Conservation (phyloP, 1,140 invertebrate genomes). For the Philopotamus ludificatus region DNA sequence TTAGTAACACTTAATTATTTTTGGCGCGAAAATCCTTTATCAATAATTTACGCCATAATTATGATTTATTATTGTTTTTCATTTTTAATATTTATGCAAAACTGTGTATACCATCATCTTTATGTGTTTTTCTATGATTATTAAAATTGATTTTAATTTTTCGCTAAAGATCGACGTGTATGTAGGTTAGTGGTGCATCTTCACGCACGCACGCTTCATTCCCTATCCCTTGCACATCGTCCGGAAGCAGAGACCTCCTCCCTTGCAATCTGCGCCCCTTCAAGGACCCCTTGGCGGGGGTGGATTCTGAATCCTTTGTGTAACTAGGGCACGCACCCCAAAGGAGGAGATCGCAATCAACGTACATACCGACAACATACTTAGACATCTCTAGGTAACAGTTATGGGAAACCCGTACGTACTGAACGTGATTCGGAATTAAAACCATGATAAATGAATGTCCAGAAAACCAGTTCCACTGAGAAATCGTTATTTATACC, state of each 20-base stretch:
- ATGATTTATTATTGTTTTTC: too few species aligned
- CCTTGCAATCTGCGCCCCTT: background rate
- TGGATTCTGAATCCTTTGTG: slow-evolving; percentile 4
- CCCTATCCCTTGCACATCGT: background rate
- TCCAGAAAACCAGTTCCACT: slow-evolving; percentile 1
- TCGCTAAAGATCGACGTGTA: too few species aligned
- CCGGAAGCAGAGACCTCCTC: background rate
- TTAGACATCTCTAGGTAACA: background rate
- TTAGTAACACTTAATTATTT: too few species aligned
- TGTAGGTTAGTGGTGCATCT: slow-evolving; percentile 24
- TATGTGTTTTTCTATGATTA: too few species aligned
- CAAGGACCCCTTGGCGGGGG: background rate
- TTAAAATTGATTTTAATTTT: too few species aligned
- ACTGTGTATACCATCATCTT: too few species aligned
- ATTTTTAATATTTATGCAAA: too few species aligned
- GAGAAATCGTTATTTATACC: background rate
- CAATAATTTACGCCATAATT: too few species aligned
- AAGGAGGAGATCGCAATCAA: slow-evolving; percentile 4
- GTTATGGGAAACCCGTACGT: background rate
- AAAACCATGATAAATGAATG: background rate
- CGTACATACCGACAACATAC: slow-evolving; percentile 15
- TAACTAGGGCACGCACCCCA: slow-evolving; percentile 14
- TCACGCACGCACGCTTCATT: background rate
- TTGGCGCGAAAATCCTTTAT: too few species aligned
- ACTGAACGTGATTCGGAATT: background rate